Evolutionary conservation across 64 coral and sea anemone species (phyloP).

Genomic region (Montipora foliosa): DNA sequence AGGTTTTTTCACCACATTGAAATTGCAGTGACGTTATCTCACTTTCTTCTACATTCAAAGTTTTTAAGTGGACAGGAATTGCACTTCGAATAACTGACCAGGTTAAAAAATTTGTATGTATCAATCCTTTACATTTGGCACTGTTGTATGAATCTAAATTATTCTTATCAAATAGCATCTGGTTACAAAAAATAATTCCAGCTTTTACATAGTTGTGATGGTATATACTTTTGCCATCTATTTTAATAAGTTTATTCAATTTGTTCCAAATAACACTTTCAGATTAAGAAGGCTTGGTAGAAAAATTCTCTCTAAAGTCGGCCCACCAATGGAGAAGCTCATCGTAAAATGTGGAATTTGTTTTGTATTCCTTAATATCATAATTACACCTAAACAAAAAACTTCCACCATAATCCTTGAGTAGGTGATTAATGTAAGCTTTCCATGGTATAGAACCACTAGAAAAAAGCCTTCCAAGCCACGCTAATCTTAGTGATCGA

Average conservation of each 20-base stretch:
- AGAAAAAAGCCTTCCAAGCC: background rate
- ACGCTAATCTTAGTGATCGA: background rate
- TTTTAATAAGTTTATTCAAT: background rate
- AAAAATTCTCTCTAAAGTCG: background rate
- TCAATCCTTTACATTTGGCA: background rate
- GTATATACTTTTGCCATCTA: background rate
- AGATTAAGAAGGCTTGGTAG: background rate
- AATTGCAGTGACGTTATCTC: too few species aligned
- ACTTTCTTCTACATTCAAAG: too few species aligned
- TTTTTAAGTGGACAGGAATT: too few species aligned
- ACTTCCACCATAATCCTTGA: background rate
- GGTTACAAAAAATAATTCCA: too few species aligned
- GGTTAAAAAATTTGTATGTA: background rate
- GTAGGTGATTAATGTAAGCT: background rate
- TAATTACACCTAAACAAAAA: constrained; percentile 9
- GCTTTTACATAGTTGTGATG: too few species aligned
- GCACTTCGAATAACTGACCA: background rate
- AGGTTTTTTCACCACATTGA: too few species aligned
- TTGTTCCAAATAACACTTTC: background rate
- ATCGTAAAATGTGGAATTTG: background rate
- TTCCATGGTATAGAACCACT: background rate
- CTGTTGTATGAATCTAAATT: background rate
- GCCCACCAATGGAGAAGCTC: background rate
- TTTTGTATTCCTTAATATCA: background rate
- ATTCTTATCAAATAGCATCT: too few species aligned